phyloP scores from a whole-genome alignment of 1,140 invertebrate species.

The Penaeus vannamei region DNA sequence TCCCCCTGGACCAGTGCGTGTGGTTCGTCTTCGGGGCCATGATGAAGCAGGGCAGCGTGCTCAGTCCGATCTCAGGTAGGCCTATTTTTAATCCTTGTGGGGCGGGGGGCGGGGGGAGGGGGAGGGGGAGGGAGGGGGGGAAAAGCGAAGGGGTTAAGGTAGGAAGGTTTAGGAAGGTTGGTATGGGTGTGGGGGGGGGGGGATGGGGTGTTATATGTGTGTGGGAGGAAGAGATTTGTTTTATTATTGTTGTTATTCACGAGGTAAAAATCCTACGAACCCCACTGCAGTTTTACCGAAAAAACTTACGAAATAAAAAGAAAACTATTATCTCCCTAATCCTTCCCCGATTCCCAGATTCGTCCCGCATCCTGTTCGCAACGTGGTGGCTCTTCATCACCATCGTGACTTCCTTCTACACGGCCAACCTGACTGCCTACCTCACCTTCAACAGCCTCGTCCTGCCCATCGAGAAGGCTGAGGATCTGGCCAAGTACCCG shows the following conservation, averaged over 20 bases:
- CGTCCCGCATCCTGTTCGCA: conserved; percentile 85
- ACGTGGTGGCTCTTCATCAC: conserved; percentile 94
- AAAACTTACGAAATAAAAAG: too few relatives aligned
- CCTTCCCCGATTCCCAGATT: conserved; percentile 76
- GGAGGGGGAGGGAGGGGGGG: not conserved
- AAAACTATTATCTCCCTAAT: too few relatives aligned
- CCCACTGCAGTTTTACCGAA: too few relatives aligned
- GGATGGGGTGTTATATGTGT: conserved; percentile 2
- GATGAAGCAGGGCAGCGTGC: conserved; percentile 87
- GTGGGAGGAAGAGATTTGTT: not conserved
- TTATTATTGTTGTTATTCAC: not conserved
- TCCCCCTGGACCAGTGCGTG: conserved; percentile 79
- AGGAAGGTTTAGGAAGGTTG: not conserved
- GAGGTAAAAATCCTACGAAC: too few relatives aligned
- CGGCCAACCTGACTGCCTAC: conserved; percentile 91
- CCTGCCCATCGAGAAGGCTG: conserved; percentile 80
- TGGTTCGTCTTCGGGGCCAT: conserved; percentile 91
- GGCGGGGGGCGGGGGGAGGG: not conserved
- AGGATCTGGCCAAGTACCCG: conserved; percentile 75
- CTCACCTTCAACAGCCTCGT: conserved; percentile 87
- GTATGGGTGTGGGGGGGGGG: not conserved
- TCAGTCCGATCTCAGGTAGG: conserved; percentile 84
- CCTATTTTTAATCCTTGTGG: not conserved
- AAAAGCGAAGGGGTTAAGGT: not conserved
- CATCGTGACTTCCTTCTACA: conserved; percentile 91